Evolutionary conservation across 2,888 invertebrate genomes (phyloP).

Genomic region (Cyaniris semiargus): DNA sequence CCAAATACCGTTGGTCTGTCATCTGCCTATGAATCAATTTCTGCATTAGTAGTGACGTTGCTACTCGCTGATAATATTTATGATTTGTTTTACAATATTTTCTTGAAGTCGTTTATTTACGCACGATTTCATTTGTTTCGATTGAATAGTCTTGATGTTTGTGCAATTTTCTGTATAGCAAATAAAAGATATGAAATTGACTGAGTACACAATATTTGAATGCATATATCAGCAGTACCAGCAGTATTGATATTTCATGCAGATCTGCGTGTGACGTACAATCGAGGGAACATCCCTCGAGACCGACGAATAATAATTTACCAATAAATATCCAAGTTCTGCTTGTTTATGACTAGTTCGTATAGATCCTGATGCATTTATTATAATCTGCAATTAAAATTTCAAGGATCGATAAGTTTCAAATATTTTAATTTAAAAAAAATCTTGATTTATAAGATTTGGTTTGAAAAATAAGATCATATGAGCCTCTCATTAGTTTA

Average conservation of each 20-base stretch:
- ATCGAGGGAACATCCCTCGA: slow-evolving; percentile 18
- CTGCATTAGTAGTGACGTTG: too few species aligned
- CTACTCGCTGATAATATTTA: too few species aligned
- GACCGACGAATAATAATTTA: neutral
- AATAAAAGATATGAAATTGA: neutral
- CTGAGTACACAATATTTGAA: slow-evolving; percentile 26
- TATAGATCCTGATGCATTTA: neutral
- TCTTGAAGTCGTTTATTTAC: neutral
- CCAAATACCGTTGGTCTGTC: too few species aligned
- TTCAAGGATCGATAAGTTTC: neutral
- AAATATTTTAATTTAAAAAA: neutral
- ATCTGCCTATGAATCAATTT: too few species aligned
- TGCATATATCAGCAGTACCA: neutral
- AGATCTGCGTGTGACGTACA: slow-evolving; percentile 16
- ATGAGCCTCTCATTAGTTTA: neutral
- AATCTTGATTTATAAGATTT: neutral
- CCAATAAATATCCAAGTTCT: neutral
- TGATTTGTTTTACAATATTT: neutral
- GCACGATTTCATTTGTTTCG: neutral
- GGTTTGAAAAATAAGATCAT: neutral
- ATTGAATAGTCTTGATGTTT: neutral
- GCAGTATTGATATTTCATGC: slow-evolving; percentile 28
- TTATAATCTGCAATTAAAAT: neutral
- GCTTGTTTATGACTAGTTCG: neutral
- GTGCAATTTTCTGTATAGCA: neutral